Base-by-base conservation (phyloP, 2,888 invertebrate genomes). In the Ochlodes sylvanus region DNA sequence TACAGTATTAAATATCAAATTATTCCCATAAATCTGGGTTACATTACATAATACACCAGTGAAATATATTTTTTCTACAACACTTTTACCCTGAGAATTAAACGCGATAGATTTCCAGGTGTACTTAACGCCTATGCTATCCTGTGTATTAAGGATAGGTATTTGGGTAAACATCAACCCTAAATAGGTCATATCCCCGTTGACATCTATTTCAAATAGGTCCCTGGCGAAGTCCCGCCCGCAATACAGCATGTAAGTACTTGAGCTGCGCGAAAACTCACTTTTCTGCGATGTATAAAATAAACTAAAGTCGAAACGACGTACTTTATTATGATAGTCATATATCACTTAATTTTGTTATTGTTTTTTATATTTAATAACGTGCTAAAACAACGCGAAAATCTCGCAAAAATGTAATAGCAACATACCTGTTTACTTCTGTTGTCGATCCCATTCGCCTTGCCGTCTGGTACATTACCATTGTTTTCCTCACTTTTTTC, bases 401-500 rank as follows among this genome's bases (percentile, higher is more conserved):
- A 78, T 72, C 70, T 69, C 69, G 57, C 60, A 73, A 75, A 80
- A 84, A 82, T 77, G 76, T 75, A 81, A 80, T 78, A 77, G 69
- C 77, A 82, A 77, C 72, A 77, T 91, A 92, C 93, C 92, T 94
- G 94, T 90, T 94, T 94, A 89, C 89, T 92, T 88, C 92, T 93
- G 89, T 92, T 94, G 90, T 94, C 94, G 83, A 90, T 93, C 86
- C 93, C 94, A 85, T 94, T 94, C 82, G 92, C 87, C 84, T 94
- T 94, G 83, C 89, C 84, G 83, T 94, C 93, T 77, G 89, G 88
- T 74, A 92, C 84, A 79, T 89, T 92, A 76, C 90, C 91, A 85
- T 91, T 93, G 87, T 91, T 94, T 85, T 93, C 92, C 76, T 90
- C 93, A 88, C 89, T 89, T 88, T 92, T 92, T 84, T 93, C 93